Evolutionary conservation across 2,888 invertebrate genomes (phyloP), one percentile per base, ranked within the genome.

Genomic region (Salpingus planirostris): DNA sequence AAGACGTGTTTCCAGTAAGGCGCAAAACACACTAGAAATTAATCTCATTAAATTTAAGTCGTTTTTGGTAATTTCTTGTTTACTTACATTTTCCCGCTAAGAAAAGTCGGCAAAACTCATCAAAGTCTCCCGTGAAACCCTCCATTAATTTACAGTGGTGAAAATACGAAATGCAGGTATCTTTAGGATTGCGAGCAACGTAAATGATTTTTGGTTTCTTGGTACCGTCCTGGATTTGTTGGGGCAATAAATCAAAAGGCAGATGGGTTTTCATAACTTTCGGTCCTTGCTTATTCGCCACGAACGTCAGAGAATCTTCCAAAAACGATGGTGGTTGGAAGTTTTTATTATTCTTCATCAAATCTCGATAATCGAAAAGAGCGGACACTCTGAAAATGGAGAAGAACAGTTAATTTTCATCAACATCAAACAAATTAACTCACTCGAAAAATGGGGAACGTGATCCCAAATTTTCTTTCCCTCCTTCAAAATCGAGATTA

Each of bases 361-460:
- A 18, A 8, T 12, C 18, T 13, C 21, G 23, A 21, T 12, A 27
- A 23, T 27, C 15, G 14, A 13, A 21, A 11, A 22, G 13, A 10
- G 23, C 13, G 11, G 29, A 29, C 8, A 22, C 21, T 29, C 64
- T 65, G 38, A 37, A 54, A 56, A 18, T 36, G 24, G 8, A 2
- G 35, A 21, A 24, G 3, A 24, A 24, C 18, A 18, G 8, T 18
- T 18, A 18, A 8, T 18, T 18, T 18, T 18, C 18, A 18, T 18
- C 18, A 6, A n/a, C n/a, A n/a, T n/a, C n/a, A n/a, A n/a, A n/a
- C n/a, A n/a, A n/a, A n/a, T 18, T 7, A 18, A 15, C 35, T 73
- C 61, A 77, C 79, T 80, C 78, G 38, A 80, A 58, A 70, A 79
- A 84, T 3, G 83, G 82, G 51, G 80, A 83, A 50, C 85, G 62